Conservation (phyloP, 2,797 vertebrate species). For the Diglossa cyanea region DNA sequence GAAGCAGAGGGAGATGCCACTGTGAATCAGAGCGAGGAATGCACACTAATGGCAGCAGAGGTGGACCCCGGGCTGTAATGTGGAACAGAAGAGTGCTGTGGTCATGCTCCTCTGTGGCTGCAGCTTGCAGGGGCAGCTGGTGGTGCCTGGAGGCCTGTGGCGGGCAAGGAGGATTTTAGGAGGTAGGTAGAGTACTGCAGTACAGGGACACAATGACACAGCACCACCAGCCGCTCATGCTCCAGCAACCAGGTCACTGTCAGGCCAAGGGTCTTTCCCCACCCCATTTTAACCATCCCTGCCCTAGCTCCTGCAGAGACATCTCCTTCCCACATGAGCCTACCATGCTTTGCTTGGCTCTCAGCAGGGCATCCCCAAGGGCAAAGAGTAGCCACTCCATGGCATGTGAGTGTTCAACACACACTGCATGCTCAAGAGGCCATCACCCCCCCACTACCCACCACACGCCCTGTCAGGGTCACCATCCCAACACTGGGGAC, state of each 20-base stretch:
- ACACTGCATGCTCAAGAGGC: neutral
- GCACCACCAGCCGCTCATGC: neutral
- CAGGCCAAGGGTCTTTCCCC: neutral
- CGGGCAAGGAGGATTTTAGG: neutral
- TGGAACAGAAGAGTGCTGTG: slow-evolving; percentile 33
- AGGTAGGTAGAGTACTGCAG: neutral
- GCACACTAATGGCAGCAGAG: neutral
- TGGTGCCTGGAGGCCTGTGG: neutral
- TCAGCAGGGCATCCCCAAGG: neutral
- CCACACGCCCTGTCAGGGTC: neutral
- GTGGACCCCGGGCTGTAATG: neutral
- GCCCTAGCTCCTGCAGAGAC: neutral
- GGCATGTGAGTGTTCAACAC: no score
- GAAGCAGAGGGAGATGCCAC: slow-evolving; percentile 55
- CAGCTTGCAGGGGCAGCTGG: neutral
- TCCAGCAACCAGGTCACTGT: neutral
- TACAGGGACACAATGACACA: neutral
- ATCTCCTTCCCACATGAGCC: neutral
- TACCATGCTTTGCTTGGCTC: neutral
- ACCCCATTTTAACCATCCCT: neutral
- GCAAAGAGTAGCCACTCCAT: neutral
- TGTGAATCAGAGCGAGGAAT: slow-evolving; percentile 56
- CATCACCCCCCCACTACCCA: no score
- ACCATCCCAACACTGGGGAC: neutral
- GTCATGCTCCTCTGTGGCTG: neutral